A percentile compares a stretch with the other conserved stretches of the same genome.
Conservation (phyloP, 2,113 vertebrate genomes). For the Meleagris gallopavo region DNA sequence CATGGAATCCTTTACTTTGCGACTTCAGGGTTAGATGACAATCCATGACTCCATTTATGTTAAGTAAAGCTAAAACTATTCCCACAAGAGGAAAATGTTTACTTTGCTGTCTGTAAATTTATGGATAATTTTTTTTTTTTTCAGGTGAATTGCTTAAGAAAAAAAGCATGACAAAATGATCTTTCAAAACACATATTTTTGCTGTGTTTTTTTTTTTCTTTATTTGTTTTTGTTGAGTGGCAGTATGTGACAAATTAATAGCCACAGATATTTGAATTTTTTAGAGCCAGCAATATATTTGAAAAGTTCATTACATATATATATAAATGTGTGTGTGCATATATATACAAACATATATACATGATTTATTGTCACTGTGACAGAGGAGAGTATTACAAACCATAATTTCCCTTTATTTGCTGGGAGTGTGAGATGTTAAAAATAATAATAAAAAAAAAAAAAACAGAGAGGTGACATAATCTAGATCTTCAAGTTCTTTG, state of each 20-base stretch:
- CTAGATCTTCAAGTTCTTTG: background rate
- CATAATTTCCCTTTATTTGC: background rate
- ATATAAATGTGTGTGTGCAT: too few relatives aligned
- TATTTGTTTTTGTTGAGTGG: background rate
- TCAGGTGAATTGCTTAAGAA: background rate
- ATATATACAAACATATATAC: too few relatives aligned
- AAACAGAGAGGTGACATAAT: background rate
- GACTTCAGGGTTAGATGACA: background rate
- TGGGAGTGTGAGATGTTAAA: background rate
- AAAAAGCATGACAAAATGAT: background rate
- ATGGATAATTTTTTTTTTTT: background rate
- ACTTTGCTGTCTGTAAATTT: background rate
- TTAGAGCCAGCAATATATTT: background rate
- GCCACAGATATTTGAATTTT: background rate
- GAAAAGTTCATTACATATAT: background rate
- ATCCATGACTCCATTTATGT: background rate
- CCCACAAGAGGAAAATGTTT: background rate
- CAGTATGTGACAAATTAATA: background rate
- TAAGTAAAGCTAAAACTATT: background rate
- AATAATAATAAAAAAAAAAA: background rate
- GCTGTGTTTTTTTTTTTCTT: background rate
- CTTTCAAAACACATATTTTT: background rate
- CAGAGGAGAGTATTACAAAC: background rate
- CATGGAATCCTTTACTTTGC: background rate
- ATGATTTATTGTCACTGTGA: background rate